Percentiles rank a stretch among this genome's conserved stretches.
Conservation (phyloP, 2,797 vertebrate species). For the Oreochromis mossambicus region DNA sequence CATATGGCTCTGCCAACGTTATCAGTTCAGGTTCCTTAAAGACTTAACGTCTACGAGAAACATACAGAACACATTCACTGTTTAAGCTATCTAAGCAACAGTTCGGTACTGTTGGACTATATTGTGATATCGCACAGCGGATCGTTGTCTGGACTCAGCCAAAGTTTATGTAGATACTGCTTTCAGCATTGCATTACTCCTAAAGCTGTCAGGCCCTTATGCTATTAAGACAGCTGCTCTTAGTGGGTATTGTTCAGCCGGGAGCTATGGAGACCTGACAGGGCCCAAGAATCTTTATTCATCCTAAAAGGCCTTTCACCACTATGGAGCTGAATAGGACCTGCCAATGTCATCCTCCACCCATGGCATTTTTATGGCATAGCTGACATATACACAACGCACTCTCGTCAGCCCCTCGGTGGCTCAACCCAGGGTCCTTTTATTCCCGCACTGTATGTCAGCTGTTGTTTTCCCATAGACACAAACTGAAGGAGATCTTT, state of each 20-base stretch:
- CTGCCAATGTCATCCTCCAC: constrained; percentile 70
- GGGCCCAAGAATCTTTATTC: constrained; percentile 70
- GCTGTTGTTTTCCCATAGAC: constrained; percentile 50
- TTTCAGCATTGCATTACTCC: constrained; percentile 29
- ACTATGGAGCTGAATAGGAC: constrained; percentile 57
- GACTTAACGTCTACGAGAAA: constrained; percentile 24
- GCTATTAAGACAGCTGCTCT: constrained; percentile 73
- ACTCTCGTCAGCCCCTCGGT: constrained; percentile 27
- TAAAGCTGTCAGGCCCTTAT: constrained; percentile 64
- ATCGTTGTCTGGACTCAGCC: constrained; percentile 36
- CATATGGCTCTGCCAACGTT: constrained; percentile 45
- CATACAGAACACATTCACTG: constrained; percentile 34
- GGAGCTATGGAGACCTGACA: constrained; percentile 62
- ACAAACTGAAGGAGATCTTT: constrained; percentile 39
- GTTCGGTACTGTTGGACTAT: constrained; percentile 10
- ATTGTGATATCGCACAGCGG: constrained; percentile 53
- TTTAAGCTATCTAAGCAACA: constrained; percentile 28
- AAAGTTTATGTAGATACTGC: constrained; percentile 24
- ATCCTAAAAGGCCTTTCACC: constrained; percentile 66
- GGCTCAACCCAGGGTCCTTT: constrained; percentile 21
- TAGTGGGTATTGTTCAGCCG: constrained; percentile 57
- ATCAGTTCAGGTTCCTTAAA: constrained; percentile 31
- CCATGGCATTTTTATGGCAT: constrained; percentile 79
- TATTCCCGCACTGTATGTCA: constrained; percentile 55
- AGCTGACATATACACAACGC: constrained; percentile 63